Base-by-base conservation (phyloP, 1,140 invertebrate species). In the Rhyzopertha dominica region DNA sequence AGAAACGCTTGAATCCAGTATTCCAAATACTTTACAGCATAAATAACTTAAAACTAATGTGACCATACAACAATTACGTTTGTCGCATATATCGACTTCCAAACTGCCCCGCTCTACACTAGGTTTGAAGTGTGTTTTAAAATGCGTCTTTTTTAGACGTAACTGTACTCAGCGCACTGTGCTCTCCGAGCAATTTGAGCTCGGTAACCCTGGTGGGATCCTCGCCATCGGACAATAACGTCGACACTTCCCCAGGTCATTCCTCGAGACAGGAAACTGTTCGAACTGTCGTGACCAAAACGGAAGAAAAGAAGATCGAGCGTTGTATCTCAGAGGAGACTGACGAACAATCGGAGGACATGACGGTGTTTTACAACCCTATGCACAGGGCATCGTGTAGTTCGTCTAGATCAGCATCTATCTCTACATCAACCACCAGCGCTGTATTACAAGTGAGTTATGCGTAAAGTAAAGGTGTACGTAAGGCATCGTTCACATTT, bases 171-270 rank as follows among this genome's bases (percentile, higher is more conserved):
- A 80, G 77, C 59, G 73, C 73, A 14, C 78, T 81, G 26, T 80
- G 81, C 1, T 85, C 84, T 0, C 83, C 83, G 0, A 81, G 82
- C 23, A 84, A 82, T 42, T 58, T 84, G 2, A 85, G 82, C 53
- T 81, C 81, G 2, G 77, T 81, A 7, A 87, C 84, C 3, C 59
- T 86, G 35, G 78, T 85, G 1, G 81, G 78, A 4, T 61, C 59
- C 5, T 73, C 72, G 1, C 69, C 72, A 51, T 65, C 59, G 7
- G 69, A 70, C 51, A 64, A 65, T 28, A 67, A 65, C 45, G 67
- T 69, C 5, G 48, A 35, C 8, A 14, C 50, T 16, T 39, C 39
- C 22, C 50, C 47, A 49, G 42, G 43, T 24, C 34, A 48, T 18
- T 47, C 41, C 12, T 31, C 43, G 8, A 36, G 13, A 22, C 38